Evolutionary conservation across 2,113 vertebrate species (phyloP).

Genomic region (Ctenomys sociabilis): DNA sequence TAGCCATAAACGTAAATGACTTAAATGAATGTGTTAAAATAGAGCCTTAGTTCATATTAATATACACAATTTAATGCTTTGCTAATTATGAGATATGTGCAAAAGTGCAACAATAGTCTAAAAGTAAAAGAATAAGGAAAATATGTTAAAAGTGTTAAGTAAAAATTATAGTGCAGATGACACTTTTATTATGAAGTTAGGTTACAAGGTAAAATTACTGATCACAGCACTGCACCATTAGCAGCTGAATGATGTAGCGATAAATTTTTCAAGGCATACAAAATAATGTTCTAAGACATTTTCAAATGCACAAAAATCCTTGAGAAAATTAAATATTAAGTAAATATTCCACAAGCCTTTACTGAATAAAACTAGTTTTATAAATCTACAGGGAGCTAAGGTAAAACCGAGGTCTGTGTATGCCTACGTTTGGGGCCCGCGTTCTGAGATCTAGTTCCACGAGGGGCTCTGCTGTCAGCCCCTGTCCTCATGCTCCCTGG

Average conservation of each 20-base stretch:
- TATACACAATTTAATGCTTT: constrained; percentile 1
- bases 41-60: background rate
- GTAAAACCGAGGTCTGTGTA: background rate
- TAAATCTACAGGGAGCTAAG: background rate
- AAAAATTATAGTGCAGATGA: background rate
- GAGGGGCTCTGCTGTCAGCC: background rate
- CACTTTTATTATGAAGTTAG: background rate
- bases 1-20: background rate
- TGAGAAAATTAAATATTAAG: background rate
- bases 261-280: background rate
- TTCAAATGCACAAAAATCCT: background rate
- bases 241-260: background rate
- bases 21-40: background rate
- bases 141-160: background rate
- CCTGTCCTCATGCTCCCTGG: background rate
- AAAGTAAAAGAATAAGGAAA: constrained; percentile 13
- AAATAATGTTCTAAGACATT: background rate
- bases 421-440: background rate
- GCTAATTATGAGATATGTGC: background rate
- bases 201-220: constrained; percentile 9
- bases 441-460: background rate
- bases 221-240: background rate
- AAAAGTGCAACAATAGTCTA: background rate
- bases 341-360: background rate
- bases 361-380: background rate